Base-by-base conservation (phyloP, 1,140 invertebrate genomes). In the Pantala flavescens region DNA sequence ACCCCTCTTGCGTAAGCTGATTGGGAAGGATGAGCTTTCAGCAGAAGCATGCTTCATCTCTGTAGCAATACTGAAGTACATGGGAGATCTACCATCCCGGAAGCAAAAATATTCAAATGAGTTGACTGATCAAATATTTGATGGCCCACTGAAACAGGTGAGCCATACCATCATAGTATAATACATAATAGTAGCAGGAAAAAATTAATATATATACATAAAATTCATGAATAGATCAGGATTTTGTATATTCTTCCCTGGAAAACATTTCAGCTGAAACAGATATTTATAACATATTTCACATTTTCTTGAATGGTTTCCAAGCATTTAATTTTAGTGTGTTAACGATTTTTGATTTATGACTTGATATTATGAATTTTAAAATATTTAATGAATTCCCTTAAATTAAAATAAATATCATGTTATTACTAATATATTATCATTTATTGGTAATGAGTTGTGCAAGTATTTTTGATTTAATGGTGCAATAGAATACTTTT, bases 81-180 rank as follows among this genome's bases (percentile, higher is more conserved):
- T 97, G 95, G 96, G 95, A 36, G 95, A 98, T 81, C 87, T 95
- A 78, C 93, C 95, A 7, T 90, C 89, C 72, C 88, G 89, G 63
- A 87, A 90, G 80, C 85, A 88, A 24, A 86, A 90, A 79, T 87
- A 87, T 0, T 86, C 86, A 10, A 89, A 88, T 80, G 93, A 94
- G 82, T 88, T 93, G 55, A 97, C 95, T 2, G 94, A 97, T 84
- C 87, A 91, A 77, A 97, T 98, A 79, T 98, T 97, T 82, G 88
- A 88, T 80, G 86, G 88, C 7, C 89, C 93, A 12, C 80, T 97
- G 11, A 90, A 90, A 81, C 88, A 93, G 80, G 90, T 90, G 81
- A 85, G 85, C 81, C 74, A 74, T 71, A 55, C 36, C 23, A n/a
- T 23, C 16, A 74, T 19, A 5, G 10, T 74, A 72, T 24, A 71